A percentile compares a stretch with the other conserved stretches of the same genome.
phyloP scores from a whole-genome alignment of 2,797 vertebrate species.

The Macropus fuliginosus region DNA sequence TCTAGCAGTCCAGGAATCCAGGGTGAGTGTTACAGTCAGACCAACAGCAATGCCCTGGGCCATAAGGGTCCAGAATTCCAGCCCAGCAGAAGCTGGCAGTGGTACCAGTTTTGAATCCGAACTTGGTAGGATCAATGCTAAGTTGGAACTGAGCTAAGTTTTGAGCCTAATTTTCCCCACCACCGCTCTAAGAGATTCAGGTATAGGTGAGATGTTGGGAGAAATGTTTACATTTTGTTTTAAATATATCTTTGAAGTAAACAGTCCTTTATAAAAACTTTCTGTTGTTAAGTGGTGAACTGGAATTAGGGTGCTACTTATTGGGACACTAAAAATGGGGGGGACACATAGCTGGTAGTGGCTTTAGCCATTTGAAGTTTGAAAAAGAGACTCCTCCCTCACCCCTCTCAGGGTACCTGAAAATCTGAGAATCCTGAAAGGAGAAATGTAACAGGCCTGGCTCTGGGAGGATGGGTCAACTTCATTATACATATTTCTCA shows the following conservation, averaged over 20 bases:
- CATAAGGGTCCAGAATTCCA: background rate
- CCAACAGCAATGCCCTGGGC: background rate
- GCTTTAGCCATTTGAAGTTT: background rate
- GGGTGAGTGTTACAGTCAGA: background rate
- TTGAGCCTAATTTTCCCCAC: background rate
- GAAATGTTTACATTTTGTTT: background rate
- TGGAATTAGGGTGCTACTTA: background rate
- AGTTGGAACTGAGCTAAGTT: background rate
- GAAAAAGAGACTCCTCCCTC: background rate
- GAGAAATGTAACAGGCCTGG: too few species aligned
- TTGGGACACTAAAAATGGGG: background rate
- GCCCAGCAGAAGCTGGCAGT: too few species aligned
- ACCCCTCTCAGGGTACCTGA: too few species aligned
- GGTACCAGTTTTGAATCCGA: too few species aligned
- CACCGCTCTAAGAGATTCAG: background rate
- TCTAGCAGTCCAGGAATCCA: background rate
- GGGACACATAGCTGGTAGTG: too few species aligned
- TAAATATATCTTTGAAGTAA: background rate
- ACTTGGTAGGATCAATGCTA: background rate
- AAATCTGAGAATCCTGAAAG: too few species aligned
- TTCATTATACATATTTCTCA: too few species aligned
- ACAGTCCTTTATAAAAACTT: background rate
- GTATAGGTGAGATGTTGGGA: background rate
- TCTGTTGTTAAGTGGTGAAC: background rate
- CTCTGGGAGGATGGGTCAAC: too few species aligned